phyloP scores from a whole-genome alignment of 2,113 vertebrate genomes.

The Bubalus kerabau region DNA sequence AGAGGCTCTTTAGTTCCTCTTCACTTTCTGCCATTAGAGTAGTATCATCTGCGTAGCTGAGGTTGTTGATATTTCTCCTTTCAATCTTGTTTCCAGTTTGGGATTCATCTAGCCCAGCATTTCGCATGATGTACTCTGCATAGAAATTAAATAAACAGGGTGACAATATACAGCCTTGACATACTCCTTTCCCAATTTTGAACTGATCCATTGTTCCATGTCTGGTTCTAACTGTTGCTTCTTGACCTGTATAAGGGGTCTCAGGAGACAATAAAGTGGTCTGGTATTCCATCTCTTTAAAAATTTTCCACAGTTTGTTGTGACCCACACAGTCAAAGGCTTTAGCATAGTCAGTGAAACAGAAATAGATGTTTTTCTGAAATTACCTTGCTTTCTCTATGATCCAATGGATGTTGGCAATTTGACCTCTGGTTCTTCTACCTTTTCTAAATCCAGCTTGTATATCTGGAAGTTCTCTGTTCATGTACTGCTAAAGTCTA shows the following conservation, averaged over 20 bases:
- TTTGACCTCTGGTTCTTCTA: neutral
- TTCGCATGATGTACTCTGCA: neutral
- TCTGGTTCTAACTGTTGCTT: neutral
- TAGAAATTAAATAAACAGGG: neutral
- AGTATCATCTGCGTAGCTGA: neutral
- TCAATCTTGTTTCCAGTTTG: neutral
- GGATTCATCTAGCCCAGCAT: neutral
- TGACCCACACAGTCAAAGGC: neutral
- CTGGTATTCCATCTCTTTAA: neutral
- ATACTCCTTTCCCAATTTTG: neutral
- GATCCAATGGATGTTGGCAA: neutral
- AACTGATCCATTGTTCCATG: neutral
- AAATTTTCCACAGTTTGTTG: neutral
- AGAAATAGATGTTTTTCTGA: neutral
- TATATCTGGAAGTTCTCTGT: neutral
- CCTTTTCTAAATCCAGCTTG: neutral
- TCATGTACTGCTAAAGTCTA: neutral
- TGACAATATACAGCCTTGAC: neutral
- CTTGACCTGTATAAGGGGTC: neutral
- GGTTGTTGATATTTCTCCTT: neutral
- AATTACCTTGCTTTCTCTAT: neutral
- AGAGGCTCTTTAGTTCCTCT: neutral
- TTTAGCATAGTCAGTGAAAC: neutral
- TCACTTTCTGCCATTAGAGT: neutral
- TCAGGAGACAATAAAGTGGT: neutral